Evolutionary conservation across 2,113 vertebrate genomes (phyloP).

Genomic region (Pontoporia blainvillei): DNA sequence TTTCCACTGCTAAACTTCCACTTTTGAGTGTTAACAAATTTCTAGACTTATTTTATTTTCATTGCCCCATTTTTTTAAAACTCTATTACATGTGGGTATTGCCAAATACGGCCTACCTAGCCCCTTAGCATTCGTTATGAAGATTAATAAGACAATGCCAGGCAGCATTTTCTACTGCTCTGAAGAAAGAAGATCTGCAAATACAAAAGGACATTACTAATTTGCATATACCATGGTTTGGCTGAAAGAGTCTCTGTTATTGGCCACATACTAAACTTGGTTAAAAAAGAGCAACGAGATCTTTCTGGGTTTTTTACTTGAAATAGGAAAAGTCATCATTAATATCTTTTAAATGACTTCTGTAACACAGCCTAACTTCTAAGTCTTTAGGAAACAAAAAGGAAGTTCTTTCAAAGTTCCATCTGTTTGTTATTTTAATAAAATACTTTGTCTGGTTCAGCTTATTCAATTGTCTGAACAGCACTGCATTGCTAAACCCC

Average conservation of each 20-base stretch:
- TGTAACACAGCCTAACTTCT: neutral
- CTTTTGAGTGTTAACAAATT: neutral
- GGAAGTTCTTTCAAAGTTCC: neutral
- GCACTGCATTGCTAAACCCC: neutral
- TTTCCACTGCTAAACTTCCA: neutral
- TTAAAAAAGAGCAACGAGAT: neutral
- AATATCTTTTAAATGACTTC: neutral
- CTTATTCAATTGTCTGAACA: neutral
- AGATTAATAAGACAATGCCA: conserved; percentile 5
- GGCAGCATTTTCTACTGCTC: conserved; percentile 37
- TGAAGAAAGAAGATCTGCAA: conserved; percentile 42
- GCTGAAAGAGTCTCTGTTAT: neutral
- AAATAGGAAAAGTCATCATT: neutral
- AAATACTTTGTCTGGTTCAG: conserved; percentile 30
- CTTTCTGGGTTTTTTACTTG: neutral
- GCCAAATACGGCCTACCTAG: neutral
- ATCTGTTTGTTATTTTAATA: conserved; percentile 15
- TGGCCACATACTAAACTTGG: neutral
- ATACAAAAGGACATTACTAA: conserved; percentile 29
- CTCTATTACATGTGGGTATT: neutral
- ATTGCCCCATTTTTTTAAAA: neutral
- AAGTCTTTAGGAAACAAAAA: neutral
- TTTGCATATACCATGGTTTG: neutral
- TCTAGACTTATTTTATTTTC: conserved; percentile 3
- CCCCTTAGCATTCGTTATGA: neutral